These are phyloP conservation scores for Gandaritis pyraliata DNA, from an alignment of 2,888 invertebrate species.

Conservation along the genomic window DNA sequence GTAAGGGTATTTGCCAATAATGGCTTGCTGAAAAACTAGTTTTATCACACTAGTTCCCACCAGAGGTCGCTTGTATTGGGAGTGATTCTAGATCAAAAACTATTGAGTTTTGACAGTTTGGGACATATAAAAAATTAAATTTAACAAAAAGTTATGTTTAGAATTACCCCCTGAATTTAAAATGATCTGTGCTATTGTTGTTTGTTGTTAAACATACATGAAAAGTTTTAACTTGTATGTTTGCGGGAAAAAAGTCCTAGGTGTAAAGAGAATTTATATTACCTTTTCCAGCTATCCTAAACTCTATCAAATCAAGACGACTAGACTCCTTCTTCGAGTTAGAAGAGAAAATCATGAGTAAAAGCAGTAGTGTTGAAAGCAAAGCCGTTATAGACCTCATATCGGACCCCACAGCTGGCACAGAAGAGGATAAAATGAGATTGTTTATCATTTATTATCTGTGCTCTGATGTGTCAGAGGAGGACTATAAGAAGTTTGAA, in stretches of 20 bases:
- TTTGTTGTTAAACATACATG: too few species aligned
- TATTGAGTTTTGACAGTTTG: too few species aligned
- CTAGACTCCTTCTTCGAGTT: conserved; percentile 98
- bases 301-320: conserved; percentile 93
- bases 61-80: too few species aligned
- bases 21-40: too few species aligned
- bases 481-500: conserved; percentile 93
- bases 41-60: too few species aligned
- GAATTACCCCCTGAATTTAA: too few species aligned
- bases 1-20: conserved; percentile 67
- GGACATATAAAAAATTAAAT: too few species aligned
- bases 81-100: too few species aligned
- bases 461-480: conserved; percentile 92
- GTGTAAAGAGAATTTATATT: background rate
- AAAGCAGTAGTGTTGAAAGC: conserved; percentile 88
- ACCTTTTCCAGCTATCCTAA: conserved; percentile 86
- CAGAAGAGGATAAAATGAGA: conserved; percentile 95
- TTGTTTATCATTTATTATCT: conserved; percentile 96
- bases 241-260: background rate
- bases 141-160: too few species aligned
- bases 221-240: too few species aligned
- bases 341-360: conserved; percentile 98
- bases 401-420: conserved; percentile 93
- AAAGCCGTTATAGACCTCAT: conserved; percentile 95
- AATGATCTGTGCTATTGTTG: too few species aligned